phyloP scores from a whole-genome alignment of 2,113 vertebrate species.

The Phodopus roborovskii region DNA sequence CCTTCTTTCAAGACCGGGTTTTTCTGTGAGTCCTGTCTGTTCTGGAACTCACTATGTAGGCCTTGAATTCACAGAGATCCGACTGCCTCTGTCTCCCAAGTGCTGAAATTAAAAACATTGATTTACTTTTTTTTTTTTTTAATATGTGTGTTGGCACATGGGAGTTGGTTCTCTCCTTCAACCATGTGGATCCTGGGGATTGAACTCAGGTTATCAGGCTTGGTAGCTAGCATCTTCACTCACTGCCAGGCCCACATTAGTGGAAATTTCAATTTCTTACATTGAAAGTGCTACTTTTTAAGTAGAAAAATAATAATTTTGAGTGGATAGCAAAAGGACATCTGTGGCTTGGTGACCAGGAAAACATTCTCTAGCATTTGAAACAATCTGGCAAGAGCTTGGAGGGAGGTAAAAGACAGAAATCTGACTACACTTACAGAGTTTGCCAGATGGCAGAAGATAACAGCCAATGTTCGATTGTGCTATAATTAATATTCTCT shows the following conservation, averaged over 20 bases:
- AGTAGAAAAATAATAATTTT: slow-evolving; percentile 35
- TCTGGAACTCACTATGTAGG: not conserved
- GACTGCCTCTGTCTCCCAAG: not conserved
- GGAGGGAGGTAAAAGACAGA: slow-evolving; percentile 68
- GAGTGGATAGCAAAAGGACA: slow-evolving; percentile 35
- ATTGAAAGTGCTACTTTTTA: slow-evolving; percentile 43
- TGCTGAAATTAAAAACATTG: not conserved
- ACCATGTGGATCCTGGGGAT: not conserved
- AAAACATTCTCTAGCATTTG: slow-evolving; percentile 58
- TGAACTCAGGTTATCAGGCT: not conserved
- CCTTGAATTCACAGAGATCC: not conserved
- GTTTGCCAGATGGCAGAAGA: slow-evolving; percentile 71
- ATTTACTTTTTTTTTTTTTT: too few species aligned
- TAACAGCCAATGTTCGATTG: slow-evolving; percentile 49
- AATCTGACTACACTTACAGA: slow-evolving; percentile 64
- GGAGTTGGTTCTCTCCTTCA: not conserved
- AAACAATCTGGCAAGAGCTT: slow-evolving; percentile 45
- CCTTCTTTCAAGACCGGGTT: not conserved
- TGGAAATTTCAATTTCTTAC: not conserved
- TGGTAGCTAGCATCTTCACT: not conserved
- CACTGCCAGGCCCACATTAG: not conserved
- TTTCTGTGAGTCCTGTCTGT: not conserved
- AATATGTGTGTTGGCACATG: not conserved
- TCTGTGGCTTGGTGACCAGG: slow-evolving; percentile 14
- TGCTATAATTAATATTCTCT: slow-evolving; percentile 71